Conservation (phyloP, 2,797 vertebrate genomes). For the Tolypeutes matacus region DNA sequence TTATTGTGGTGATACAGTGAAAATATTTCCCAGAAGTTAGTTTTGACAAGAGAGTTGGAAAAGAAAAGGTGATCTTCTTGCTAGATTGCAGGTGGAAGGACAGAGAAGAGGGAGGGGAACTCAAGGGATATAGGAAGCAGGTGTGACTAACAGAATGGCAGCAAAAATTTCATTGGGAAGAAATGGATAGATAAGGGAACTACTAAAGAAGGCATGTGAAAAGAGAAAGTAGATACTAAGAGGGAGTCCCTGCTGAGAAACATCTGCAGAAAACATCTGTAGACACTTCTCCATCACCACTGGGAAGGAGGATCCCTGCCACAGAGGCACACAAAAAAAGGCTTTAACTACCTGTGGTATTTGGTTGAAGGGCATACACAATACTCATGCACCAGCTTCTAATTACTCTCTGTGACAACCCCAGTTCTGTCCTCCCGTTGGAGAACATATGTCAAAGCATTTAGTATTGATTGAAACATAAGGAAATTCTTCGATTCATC, state of each 20-base stretch:
- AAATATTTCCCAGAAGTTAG: conserved; percentile 14
- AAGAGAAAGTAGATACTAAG: conserved; percentile 20
- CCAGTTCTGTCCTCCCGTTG: background rate
- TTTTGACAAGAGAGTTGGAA: conserved; percentile 39
- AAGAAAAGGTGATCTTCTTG: conserved; percentile 15
- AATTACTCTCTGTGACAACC: conserved; percentile 69
- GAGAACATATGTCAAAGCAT: conserved; percentile 62
- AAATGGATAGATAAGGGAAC: background rate
- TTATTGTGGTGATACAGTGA: background rate
- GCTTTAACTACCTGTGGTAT: conserved; percentile 42
- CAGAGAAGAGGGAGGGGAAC: conserved; percentile 8
- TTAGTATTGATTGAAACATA: conserved; percentile 57
- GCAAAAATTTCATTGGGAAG: background rate
- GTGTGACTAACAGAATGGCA: background rate
- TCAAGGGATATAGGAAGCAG: background rate
- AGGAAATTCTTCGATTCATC: conserved; percentile 67
- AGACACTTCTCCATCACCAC: conserved; percentile 61
- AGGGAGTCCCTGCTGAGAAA: conserved; percentile 39
- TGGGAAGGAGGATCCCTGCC: conserved; percentile 51
- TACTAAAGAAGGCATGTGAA: background rate
- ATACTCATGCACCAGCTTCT: background rate
- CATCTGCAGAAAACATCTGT: conserved; percentile 78
- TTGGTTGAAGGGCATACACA: conserved; percentile 37
- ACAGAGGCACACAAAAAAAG: conserved; percentile 1
- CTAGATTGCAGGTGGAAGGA: conserved; percentile 21